Percentiles rank a stretch among this genome's conserved stretches.
Conservation (phyloP, 2,888 invertebrate genomes). For the Drosophila parthenogenetica region DNA sequence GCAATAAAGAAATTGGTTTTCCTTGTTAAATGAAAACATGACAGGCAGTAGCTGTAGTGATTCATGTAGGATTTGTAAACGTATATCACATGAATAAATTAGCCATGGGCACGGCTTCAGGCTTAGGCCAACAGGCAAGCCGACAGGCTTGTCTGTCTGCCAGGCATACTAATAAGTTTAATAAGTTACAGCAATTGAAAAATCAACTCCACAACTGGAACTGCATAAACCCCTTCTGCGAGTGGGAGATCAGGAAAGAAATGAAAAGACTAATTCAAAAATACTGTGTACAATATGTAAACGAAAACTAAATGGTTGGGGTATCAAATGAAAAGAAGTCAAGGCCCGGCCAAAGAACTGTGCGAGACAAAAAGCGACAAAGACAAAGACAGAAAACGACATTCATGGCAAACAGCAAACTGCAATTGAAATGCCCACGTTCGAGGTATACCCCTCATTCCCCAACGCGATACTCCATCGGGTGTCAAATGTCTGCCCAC, state of each 20-base stretch:
- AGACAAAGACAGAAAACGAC: not conserved
- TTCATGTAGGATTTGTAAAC: constrained; percentile 56
- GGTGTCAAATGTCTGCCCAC: constrained; percentile 73
- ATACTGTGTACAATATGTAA: constrained; percentile 56
- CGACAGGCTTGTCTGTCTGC: constrained; percentile 52
- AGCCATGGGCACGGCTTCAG: constrained; percentile 45
- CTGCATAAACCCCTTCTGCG: constrained; percentile 39
- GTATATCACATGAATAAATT: constrained; percentile 66
- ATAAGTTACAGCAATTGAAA: constrained; percentile 35
- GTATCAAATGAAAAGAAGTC: constrained; percentile 70
- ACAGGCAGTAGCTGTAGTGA: constrained; percentile 49
- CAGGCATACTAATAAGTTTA: constrained; percentile 68
- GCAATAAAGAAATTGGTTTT: constrained; percentile 6
- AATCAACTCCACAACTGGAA: constrained; percentile 17
- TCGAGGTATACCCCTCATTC: constrained; percentile 11
- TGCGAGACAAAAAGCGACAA: constrained; percentile 38
- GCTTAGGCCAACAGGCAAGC: not conserved
- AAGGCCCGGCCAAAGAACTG: constrained; percentile 74
- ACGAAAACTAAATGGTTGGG: constrained; percentile 62
- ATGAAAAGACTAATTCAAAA: constrained; percentile 18
- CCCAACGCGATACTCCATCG: not conserved
- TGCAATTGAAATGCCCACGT: constrained; percentile 52
- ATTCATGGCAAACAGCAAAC: constrained; percentile 21
- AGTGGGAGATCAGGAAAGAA: constrained; percentile 34
- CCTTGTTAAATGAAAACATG: constrained; percentile 27